phyloP scores from a whole-genome alignment of 2,797 vertebrate genomes.

The Meriones psammophilus region DNA sequence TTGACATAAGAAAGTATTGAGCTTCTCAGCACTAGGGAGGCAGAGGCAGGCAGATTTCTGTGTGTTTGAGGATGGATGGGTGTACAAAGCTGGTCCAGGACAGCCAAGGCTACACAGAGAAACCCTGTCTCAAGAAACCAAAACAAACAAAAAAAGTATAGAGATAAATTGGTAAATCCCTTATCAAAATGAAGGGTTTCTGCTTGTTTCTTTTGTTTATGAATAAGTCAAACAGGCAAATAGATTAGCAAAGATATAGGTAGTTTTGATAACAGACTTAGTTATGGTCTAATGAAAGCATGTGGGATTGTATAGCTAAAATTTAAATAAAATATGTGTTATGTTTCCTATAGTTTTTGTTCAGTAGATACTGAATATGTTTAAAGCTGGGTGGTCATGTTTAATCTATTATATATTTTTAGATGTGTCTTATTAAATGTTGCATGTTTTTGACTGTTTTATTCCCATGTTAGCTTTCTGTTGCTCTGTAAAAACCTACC shows the following conservation, averaged over 20 bases:
- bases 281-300: not conserved
- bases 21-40: no score
- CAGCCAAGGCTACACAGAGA: no score
- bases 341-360: not conserved
- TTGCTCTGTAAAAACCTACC: not conserved
- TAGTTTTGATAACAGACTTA: slow-evolving; percentile 30
- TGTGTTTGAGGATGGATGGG: no score
- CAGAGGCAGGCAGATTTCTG: no score
- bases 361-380: not conserved
- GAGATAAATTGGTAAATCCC: not conserved
- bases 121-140: no score
- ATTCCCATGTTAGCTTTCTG: not conserved
- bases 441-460: not conserved
- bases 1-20: not conserved
- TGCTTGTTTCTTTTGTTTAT: slow-evolving; percentile 1
- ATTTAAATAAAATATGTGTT: not conserved
- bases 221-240: not conserved
- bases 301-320: slow-evolving; percentile 16
- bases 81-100: no score
- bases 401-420: not conserved
- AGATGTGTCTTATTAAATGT: not conserved
- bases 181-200: not conserved
- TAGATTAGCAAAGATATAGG: not conserved
- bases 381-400: not conserved
- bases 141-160: not conserved